A percentile compares a stretch with the other conserved stretches of the same genome.
Conservation (phyloP, 2,797 vertebrate species). For the Sebastiscus tertius region DNA sequence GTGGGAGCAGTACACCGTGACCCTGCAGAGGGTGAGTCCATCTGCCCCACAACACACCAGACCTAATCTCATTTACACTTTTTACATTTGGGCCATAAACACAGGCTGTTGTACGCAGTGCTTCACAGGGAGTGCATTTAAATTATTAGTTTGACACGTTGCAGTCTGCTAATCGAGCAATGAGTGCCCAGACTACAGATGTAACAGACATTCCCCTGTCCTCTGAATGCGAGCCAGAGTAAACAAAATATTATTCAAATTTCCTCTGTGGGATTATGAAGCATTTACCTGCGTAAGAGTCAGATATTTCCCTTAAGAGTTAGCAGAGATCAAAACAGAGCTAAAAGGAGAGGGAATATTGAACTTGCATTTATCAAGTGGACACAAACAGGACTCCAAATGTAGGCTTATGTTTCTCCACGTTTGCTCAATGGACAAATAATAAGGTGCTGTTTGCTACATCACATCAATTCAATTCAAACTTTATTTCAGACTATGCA, state of each 20-base stretch:
- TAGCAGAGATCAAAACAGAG: too few species aligned
- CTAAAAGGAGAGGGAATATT: background rate
- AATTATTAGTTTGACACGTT: slow-evolving; percentile 5
- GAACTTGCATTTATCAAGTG: background rate
- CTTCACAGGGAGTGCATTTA: background rate
- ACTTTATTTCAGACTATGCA: too few species aligned
- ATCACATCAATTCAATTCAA: too few species aligned
- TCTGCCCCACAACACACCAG: background rate
- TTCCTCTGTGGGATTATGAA: background rate
- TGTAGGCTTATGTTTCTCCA: background rate
- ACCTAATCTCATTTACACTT: background rate
- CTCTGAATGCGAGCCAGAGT: background rate
- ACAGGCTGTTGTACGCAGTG: background rate
- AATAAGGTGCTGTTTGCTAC: too few species aligned
- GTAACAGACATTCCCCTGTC: background rate
- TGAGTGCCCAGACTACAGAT: background rate
- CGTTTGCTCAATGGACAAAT: background rate
- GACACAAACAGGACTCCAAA: too few species aligned
- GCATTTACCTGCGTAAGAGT: background rate
- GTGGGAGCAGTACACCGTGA: slow-evolving; percentile 98
- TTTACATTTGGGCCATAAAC: slow-evolving; percentile 1
- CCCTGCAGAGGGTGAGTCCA: slow-evolving; percentile 92
- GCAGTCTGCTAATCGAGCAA: background rate
- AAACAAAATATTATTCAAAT: background rate
- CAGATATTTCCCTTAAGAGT: background rate